Base-by-base conservation (phyloP, 2,888 invertebrate species). In the Actias luna region DNA sequence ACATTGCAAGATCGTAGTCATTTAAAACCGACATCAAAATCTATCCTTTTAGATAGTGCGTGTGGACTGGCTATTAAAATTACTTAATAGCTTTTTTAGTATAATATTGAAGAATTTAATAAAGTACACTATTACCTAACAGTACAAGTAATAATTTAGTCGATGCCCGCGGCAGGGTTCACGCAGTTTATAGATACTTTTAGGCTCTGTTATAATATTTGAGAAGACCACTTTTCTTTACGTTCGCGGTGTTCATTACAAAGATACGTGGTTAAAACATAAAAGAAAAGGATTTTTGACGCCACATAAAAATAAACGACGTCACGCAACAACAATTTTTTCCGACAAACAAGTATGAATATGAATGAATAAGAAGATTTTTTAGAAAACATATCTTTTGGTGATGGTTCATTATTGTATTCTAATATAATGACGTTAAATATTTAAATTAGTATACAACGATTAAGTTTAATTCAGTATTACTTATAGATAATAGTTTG, bases 141-240 rank as follows among this genome's bases (percentile, higher is more conserved):
- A 70, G 64, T 67, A 55, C 62, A 52, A 66, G 73, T 74, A 75
- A 78, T 72, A 75, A 74, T 74, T 72, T 72, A 70, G 64, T 73
- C 64, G 69, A 72, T 65, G 79, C 82, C 79, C 65, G 69, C 70
- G 75, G 78, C 75, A 66, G 63, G 67, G 69, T 70, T 72, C 76
- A 82, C 76, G 78, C 79, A 75, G 78, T 76, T 74, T 73, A 77
- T 71, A 65, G 69, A 71, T 65, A 66, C 69, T 74, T 79, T 79
- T 72, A 68, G 64, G 70, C 64, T 70, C 73, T 66, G 82, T 82
- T 77, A 79, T 74, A 68, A 64, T 66, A 68, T 70, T 70, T 67
- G 67, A 69, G 73, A 70, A 70, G 65, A 71, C 72, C 71, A 74
- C 75, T 78, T 78, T 78, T 71, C 66, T 75, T 75, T 71, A 62